Conservation (phyloP, 2,797 vertebrate species). For the Sarcoramphus papa region DNA sequence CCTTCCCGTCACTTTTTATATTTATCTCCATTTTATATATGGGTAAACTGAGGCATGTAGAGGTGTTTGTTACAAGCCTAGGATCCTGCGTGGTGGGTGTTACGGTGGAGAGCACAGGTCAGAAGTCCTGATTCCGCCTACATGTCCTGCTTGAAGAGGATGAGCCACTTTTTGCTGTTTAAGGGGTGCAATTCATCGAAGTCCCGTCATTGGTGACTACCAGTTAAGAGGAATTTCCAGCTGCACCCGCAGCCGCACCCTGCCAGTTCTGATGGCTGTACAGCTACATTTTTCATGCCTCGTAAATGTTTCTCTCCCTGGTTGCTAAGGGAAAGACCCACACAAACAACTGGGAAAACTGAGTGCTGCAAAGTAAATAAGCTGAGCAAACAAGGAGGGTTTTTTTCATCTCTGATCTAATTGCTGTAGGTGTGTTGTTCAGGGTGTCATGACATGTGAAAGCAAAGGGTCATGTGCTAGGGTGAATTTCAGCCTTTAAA, state of each 20-base stretch:
- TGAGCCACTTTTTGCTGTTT: neutral
- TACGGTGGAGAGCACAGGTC: neutral
- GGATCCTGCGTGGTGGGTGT: rapidly evolving
- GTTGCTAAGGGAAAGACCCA: constrained; percentile 58
- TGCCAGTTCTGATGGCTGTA: neutral
- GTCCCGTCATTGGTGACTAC: neutral
- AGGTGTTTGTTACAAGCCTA: neutral
- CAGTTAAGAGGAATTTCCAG: constrained; percentile 45
- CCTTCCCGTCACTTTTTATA: neutral
- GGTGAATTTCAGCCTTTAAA: neutral
- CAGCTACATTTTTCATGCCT: constrained; percentile 38
- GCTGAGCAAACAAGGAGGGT: constrained; percentile 22
- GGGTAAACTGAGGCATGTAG: neutral
- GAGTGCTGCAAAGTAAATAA: constrained; percentile 32
- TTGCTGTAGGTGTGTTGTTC: constrained; percentile 26
- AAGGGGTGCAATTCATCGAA: neutral
- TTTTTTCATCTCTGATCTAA: neutral
- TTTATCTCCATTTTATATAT: neutral
- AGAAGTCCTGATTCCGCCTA: neutral
- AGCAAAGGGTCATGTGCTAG: neutral
- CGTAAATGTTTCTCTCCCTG: constrained; percentile 4
- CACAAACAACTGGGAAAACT: constrained; percentile 50
- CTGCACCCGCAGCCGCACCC: constrained; percentile 32
- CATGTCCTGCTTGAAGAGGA: neutral
- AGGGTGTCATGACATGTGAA: neutral